Base-by-base conservation (phyloP, 2,888 invertebrate species). In the Diplazon laetatorius region DNA sequence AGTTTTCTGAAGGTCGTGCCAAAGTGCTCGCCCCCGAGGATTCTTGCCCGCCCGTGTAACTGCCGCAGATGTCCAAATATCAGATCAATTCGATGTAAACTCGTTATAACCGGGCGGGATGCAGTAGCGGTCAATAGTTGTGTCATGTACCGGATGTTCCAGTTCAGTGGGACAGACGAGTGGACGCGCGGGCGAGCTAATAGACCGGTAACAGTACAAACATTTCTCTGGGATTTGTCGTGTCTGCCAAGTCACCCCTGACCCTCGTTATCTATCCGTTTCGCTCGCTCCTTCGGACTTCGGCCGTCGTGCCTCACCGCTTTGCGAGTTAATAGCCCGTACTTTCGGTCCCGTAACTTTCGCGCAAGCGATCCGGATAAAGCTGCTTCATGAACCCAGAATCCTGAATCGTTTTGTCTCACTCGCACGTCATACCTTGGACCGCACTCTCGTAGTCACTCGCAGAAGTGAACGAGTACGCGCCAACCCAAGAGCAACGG, bases 271-370 rank as follows among this genome's bases (percentile, higher is more conserved):
- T 60, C 52, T 20, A 52, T 30, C 60, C 22, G 30, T 62, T 57
- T 59, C 52, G 30, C 25, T 59, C 35, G 18, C 37, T 39, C 46
- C 48, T 44, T 63, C 39, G 44, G 18, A 35, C 30, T 60, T 25
- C 46, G 22, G 25, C 60, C 35, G 46, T 35, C 68, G 16, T 72
- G 35, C 30, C 35, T 3, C 25, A 65, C 62, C 68, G 76, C 63
- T 80, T 80, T 70, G 81, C 74, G 80, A 86, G 82, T 86, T 87
- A 87, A 87, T 86, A 87, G 84, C 78, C 80, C 75, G 83, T 87
- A 83, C 85, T 85, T 85, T 84, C 69, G 80, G 78, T n/a, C 76
- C 76, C 84, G 82, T 85, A 86, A 85, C 84, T 85, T 76, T 39
- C n/a, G n/a, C n/a, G 59, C 66, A 66, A 79, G 76, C 83, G 83